These are phyloP conservation scores for Holothuria glaberrima DNA, from an alignment of 35 echinoderm and acorn worm species.

Conservation along the genomic window DNA sequence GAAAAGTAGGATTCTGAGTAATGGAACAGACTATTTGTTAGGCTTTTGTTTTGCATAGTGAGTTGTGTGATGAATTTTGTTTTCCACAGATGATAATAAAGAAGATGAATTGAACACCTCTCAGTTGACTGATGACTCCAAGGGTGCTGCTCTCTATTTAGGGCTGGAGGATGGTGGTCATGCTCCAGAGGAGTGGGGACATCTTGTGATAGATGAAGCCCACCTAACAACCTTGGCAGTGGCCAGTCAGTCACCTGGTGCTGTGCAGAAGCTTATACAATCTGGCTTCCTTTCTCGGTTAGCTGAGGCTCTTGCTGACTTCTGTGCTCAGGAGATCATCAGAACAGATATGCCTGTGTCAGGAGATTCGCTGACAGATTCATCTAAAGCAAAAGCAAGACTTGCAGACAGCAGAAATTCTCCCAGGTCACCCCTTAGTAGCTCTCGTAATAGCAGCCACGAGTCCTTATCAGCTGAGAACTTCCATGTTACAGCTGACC, in stretches of 20 bases:
- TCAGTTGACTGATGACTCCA: slow-evolving; percentile 84
- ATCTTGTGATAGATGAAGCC: slow-evolving; percentile 86
- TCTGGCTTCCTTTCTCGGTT: slow-evolving; percentile 82
- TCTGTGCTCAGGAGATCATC: slow-evolving; percentile 77
- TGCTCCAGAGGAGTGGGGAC: slow-evolving; percentile 75
- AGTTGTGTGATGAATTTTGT: background rate
- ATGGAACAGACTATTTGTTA: background rate
- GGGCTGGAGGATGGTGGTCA: slow-evolving; percentile 32
- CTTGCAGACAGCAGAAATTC: slow-evolving; percentile 14
- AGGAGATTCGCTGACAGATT: slow-evolving; percentile 5
- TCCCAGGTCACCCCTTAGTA: slow-evolving; percentile 9
- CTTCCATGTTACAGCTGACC: slow-evolving; percentile 82
- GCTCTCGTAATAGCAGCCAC: background rate
- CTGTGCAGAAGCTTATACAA: slow-evolving; percentile 69
- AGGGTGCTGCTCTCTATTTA: slow-evolving; percentile 70
- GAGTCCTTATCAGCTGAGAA: slow-evolving; percentile 1
- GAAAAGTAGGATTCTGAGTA: background rate
- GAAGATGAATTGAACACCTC: slow-evolving; percentile 70
- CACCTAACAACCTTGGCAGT: slow-evolving; percentile 80
- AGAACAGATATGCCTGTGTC: slow-evolving; percentile 23
- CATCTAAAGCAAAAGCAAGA: slow-evolving; percentile 41
- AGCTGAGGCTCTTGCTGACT: slow-evolving; percentile 82
- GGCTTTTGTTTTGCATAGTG: background rate
- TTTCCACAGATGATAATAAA: slow-evolving; percentile 89
- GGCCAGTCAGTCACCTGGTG: slow-evolving; percentile 75